Base-by-base conservation (phyloP, 1,140 invertebrate genomes). In the Diachasma alloeum region DNA sequence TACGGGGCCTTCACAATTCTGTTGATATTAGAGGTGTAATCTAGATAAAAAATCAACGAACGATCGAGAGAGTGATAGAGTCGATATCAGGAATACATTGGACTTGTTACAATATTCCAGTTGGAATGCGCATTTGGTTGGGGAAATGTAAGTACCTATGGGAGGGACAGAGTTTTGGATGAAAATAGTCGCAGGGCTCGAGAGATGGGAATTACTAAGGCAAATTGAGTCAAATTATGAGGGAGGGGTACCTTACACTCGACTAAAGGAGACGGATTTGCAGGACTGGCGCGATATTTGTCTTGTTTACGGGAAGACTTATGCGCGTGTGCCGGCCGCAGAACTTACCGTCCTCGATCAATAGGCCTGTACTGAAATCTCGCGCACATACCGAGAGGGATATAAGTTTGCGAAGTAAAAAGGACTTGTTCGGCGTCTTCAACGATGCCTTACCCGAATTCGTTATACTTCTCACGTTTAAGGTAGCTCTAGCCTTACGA, bases 281-380 rank as follows among this genome's bases (percentile, higher is more conserved):
- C 83, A 86, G 83, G 84, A 84, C 82, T 83, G 83, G 81, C 77
- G 84, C 83, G 85, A 87, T 88, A 88, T 89, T 89, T 87, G 88
- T 89, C 87, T 88, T 87, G 88, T 88, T 89, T 88, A 87, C 83
- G 86, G 80, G 81, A 78, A 85, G 85, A 87, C 87, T 86, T 88
- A 88, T 89, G 88, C 87, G 87, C 88, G 87, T 89, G 88, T 89
- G 88, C 88, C 86, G 74, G 83, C 81, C 82, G 84, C 82, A 80
- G 79, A 86, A 88, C 84, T 88, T 81, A 76, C n/a, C 76, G 24
- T 15, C 63, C 82, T 85, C 87, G 88, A 88, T 89, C 88, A 89
- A 88, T 89, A 89, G 88, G 88, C 88, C 88, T 89, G 85, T 82
- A 83, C 86, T 86, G 80, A 87, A 88, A 86, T 87, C 83, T 81